These are phyloP conservation scores for Nowickia ferox DNA, from an alignment of 2,888 invertebrate species.

Conservation along the genomic window DNA sequence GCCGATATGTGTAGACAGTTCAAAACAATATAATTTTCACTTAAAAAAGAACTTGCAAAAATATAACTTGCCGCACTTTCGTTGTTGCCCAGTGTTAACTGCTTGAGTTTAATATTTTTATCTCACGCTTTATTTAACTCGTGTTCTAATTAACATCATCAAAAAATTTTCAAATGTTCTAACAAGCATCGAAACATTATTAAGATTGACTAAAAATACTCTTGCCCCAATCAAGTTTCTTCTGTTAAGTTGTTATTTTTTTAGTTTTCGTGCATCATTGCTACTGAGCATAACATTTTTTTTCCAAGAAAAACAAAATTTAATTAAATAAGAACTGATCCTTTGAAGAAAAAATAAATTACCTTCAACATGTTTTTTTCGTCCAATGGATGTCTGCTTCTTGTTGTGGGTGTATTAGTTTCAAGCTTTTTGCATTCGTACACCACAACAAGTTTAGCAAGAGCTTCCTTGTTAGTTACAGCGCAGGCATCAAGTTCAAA, in stretches of 20 bases:
- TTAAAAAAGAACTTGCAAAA: no score
- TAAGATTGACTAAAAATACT: no score
- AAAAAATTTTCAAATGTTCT: not conserved
- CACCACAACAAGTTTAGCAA: constrained; percentile 51
- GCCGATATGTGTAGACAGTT: no score
- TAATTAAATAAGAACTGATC: not conserved
- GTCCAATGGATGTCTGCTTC: constrained; percentile 10
- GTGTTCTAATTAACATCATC: constrained; percentile 7
- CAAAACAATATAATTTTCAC: no score
- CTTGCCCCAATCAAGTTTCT: no score
- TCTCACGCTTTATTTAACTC: not conserved
- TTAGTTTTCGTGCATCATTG: not conserved
- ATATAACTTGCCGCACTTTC: no score
- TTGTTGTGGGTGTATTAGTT: constrained; percentile 29
- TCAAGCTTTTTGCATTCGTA: constrained; percentile 37
- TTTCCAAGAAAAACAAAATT: not conserved
- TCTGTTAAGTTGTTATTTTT: not conserved
- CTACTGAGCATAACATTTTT: not conserved
- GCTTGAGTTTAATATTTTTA: not conserved
- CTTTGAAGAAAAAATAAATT: not conserved
- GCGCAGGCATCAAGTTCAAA: constrained; percentile 61
- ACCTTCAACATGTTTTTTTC: constrained; percentile 24
- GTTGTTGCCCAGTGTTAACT: no score
- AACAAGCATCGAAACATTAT: not conserved
- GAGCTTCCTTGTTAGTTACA: constrained; percentile 58